Evolutionary conservation across 2,888 invertebrate species (phyloP).

Genomic region (Campoplex capitator): DNA sequence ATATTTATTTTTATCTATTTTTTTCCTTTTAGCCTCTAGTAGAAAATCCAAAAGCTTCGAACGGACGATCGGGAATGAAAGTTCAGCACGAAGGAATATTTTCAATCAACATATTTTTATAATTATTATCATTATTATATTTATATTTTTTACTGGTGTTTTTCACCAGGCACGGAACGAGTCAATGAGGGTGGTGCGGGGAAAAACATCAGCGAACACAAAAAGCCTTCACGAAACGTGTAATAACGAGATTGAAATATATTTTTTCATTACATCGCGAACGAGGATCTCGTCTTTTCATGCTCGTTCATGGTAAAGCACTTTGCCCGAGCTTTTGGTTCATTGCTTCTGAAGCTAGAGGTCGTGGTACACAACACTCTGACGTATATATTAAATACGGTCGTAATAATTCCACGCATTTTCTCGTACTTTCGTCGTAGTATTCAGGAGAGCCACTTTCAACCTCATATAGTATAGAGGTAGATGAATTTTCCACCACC

Average conservation of each 20-base stretch:
- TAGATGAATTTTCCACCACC: slow-evolving; percentile 26
- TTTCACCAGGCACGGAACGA: not conserved
- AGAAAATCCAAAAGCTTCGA: not conserved
- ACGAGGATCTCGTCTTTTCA: slow-evolving; percentile 45
- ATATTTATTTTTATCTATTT: not conserved
- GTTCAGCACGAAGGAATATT: not conserved
- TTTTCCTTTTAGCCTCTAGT: not conserved
- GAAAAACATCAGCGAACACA: not conserved
- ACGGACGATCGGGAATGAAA: not conserved
- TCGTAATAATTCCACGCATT: slow-evolving; percentile 62
- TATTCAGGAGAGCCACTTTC: slow-evolving; percentile 18
- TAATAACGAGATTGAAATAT: slow-evolving; percentile 7
- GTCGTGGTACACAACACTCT: slow-evolving; percentile 20
- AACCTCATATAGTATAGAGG: slow-evolving; percentile 14
- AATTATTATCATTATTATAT: not conserved
- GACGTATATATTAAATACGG: slow-evolving; percentile 43
- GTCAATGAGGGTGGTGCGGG: not conserved
- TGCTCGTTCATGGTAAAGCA: slow-evolving; percentile 39
- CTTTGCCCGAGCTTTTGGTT: slow-evolving; percentile 40
- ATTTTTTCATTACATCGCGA: slow-evolving; percentile 59
- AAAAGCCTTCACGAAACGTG: not conserved
- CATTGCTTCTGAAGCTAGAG: slow-evolving; percentile 44
- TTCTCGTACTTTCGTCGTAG: slow-evolving; percentile 33
- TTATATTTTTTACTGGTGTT: too few species aligned
- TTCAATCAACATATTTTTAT: not conserved